Base-by-base conservation (phyloP, 1,140 invertebrate genomes). In the Nasonia giraulti region DNA sequence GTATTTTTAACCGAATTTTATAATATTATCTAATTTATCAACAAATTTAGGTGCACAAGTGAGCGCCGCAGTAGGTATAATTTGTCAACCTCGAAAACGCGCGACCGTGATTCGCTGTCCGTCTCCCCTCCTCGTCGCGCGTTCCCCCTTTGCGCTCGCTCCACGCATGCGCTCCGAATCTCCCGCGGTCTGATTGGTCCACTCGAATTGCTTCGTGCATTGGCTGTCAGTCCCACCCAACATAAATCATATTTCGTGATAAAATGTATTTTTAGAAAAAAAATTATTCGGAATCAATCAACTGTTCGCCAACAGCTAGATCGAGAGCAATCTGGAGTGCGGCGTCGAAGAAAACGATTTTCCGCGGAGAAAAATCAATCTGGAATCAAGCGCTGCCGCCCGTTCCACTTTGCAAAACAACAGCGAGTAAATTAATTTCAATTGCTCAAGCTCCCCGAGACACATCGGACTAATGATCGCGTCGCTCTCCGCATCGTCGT, bases 371-470 rank as follows among this genome's bases (percentile, higher is more conserved):
- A 50, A 77, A 50, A 31, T 71, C 27, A 33, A 31, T 11, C 69
- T 69, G 0, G 23, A 71, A 17, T 31, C 27, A 69, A 31, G n/a
- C 23, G 8, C 27, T n/a, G 76, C 6, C 10, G 66, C 37, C 50
- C 23, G 73, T 80, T 69, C 84, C 73, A 81, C 78, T 85, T 76
- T 76, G 79, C 73, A 80, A 81, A 80, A 81, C 79, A 81, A 69
- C 66, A n/a, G 12, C 84, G 44, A 79, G 75, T 82, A 80, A 86
- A 86, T 86, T 86, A 86, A 80, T 86, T 86, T 82, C 80, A 86
- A 82, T 86, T 86, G 85, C 74, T 37, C 80, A 78, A 85, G 79
- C 79, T 55, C 78, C 80, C 79, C 79, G 44, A 76, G 84, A 81
- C 44, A 78, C 69, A 81, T 80, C 78, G 37, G 47, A 80, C 83